phyloP scores from a whole-genome alignment of 2,797 vertebrate genomes.

The Xiphophorus birchmanni region DNA sequence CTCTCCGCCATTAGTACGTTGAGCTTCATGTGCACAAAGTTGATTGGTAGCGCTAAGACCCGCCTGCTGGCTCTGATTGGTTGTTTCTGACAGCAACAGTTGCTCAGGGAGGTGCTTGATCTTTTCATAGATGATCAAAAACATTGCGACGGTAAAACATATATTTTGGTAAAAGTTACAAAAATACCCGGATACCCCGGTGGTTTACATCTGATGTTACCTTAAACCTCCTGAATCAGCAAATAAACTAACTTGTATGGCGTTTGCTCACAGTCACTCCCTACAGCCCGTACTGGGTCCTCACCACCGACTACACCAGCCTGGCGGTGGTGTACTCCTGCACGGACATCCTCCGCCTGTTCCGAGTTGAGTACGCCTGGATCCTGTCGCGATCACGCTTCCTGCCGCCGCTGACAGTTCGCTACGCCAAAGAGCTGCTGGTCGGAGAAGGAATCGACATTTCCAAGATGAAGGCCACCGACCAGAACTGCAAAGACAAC shows the following conservation, averaged over 20 bases:
- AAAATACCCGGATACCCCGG: too few relatives aligned
- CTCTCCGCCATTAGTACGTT: too few relatives aligned
- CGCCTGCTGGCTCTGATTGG: too few relatives aligned
- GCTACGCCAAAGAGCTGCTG: conserved; percentile 68
- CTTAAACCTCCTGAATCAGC: background rate
- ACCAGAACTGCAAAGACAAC: conserved; percentile 74
- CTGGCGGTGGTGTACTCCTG: conserved; percentile 79
- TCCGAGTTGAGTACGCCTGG: conserved; percentile 79
- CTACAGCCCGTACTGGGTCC: conserved; percentile 79
- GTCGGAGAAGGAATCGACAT: conserved; percentile 68
- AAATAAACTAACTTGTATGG: background rate
- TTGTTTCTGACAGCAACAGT: too few relatives aligned
- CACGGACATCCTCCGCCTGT: conserved; percentile 73
- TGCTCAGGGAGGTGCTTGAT: too few relatives aligned
- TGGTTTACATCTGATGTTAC: background rate
- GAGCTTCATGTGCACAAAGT: too few relatives aligned
- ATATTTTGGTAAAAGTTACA: too few relatives aligned
- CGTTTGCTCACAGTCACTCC: conserved; percentile 70
- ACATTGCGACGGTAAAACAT: too few relatives aligned
- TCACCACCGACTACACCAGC: conserved; percentile 78
- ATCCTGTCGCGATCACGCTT: conserved; percentile 77
- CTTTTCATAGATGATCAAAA: too few relatives aligned
- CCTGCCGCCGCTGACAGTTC: conserved; percentile 50
- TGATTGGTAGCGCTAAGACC: too few relatives aligned
- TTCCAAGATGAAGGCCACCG: conserved; percentile 70